Conservation (phyloP, 1,140 invertebrate species). For the Heliconius nattereri region DNA sequence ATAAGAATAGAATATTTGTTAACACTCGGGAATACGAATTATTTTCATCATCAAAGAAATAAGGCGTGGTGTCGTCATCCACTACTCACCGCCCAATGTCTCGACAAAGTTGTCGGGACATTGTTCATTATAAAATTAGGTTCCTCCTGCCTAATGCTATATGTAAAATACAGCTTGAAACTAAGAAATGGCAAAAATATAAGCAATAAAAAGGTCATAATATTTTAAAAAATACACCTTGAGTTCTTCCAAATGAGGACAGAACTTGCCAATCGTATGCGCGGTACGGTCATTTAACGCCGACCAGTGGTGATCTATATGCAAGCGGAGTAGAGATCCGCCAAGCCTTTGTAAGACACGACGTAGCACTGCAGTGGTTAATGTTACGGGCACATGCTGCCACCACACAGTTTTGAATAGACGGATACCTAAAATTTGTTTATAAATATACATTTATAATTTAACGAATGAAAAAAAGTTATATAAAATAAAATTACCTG, state of each 20-base stretch:
- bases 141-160: background rate
- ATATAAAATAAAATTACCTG: too few species aligned
- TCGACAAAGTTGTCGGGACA: too few species aligned
- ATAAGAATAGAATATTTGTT: too few species aligned
- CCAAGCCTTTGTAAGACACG: conserved; percentile 65
- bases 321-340: conserved; percentile 55
- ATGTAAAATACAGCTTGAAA: too few species aligned
- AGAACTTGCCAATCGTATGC: conserved; percentile 75
- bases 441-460: too few species aligned
- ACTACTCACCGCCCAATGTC: background rate
- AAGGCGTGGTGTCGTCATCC: background rate
- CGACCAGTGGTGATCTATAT: conserved; percentile 73
- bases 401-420: conserved; percentile 74
- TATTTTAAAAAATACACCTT: conserved; percentile 46
- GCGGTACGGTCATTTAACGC: conserved; percentile 77
- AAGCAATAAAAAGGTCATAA: too few species aligned
- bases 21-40: too few species aligned
- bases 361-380: conserved; percentile 74
- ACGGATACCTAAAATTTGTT: conserved; percentile 41
- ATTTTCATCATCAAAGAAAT: background rate
- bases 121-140: too few species aligned
- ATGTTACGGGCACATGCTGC: conserved; percentile 52
- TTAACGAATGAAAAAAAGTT: too few species aligned
- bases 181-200: too few species aligned
- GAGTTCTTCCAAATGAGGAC: conserved; percentile 71